Evolutionary conservation across 2,797 vertebrate species (phyloP), one percentile per base, ranked within the genome.

Genomic region (Anguilla pacifica): DNA sequence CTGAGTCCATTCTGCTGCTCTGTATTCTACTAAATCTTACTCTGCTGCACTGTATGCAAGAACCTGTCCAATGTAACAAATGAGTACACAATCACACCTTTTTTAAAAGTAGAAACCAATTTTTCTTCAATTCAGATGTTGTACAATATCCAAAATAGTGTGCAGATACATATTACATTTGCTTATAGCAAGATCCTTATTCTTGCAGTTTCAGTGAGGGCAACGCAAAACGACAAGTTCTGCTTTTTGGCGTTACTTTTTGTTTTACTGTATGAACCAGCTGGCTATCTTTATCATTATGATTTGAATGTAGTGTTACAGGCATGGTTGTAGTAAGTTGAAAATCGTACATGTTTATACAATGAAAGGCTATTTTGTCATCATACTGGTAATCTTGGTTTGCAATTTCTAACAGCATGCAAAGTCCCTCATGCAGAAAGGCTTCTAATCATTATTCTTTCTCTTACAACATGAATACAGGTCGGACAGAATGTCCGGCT

Each of bases 401-500:
- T 28, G n/a, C 28, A 28, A 11, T 72, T 72, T 28, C 11, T 43
- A 17, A 77, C 15, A 39, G 74, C 31, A 43, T 79, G 35, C 10
- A 22, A 1, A 19, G 11, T 15, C n/a, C 19, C 25, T 81, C 15
- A 46, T 39, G 13, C 31, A 43, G 35, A 43, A 15, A 4, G 5
- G 19, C 6, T 39, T 51, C 19, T 81, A 55, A 81, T 22, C 31
- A 22, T 15, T 2, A 3, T 31, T 31, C 46, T 85, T 39, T 87
- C 17, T 51, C 87, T 90, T 87, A 31, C 89, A 90, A 90, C 3
- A 17, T 74, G 28, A 39, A 2, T 87, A 0, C 55, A 97, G 96
- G 88, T 89, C 67, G 85, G 17, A 89, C 89, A 0, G 88, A 81
- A 0, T 98, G 97, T 83, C 97, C 97, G 0, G 93, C 86, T 19